Percentiles rank a stretch among this genome's conserved stretches.
phyloP scores from a whole-genome alignment of 2,113 vertebrate species.

The Tachycineta bicolor region DNA sequence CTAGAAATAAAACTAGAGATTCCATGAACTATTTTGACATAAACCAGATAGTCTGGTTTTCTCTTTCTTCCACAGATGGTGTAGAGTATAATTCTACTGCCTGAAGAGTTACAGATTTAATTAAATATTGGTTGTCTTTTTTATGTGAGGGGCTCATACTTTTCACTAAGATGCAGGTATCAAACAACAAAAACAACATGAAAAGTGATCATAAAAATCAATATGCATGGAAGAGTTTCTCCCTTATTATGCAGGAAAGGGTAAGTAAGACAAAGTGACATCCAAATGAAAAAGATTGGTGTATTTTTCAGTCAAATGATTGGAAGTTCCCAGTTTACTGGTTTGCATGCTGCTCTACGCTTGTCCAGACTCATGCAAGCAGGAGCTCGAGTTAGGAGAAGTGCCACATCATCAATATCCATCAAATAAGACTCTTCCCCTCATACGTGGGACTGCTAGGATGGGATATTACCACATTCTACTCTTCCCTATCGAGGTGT shows the following conservation, averaged over 20 bases:
- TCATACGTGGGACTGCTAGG: neutral
- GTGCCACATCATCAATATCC: neutral
- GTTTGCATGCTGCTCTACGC: neutral
- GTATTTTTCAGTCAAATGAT: neutral
- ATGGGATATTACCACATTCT: neutral
- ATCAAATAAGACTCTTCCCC: neutral
- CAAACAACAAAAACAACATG: neutral
- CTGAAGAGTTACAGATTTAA: neutral
- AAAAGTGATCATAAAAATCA: rapidly evolving
- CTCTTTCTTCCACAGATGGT: neutral
- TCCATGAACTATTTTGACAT: neutral
- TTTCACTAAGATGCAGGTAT: neutral
- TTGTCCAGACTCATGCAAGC: neutral
- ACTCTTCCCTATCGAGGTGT: neutral
- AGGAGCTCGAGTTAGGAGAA: neutral
- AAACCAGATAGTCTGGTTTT: neutral
- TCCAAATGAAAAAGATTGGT: neutral
- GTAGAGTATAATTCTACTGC: neutral
- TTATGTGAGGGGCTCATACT: neutral
- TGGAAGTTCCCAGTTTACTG: neutral
- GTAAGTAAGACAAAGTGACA: neutral
- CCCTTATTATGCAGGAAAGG: neutral
- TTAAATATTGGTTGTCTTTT: neutral
- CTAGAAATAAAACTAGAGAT: neutral
- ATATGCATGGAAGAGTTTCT: neutral